These are phyloP conservation scores for Arothron firmamentum DNA, from an alignment of 2,113 vertebrate species.

Conservation along the genomic window DNA sequence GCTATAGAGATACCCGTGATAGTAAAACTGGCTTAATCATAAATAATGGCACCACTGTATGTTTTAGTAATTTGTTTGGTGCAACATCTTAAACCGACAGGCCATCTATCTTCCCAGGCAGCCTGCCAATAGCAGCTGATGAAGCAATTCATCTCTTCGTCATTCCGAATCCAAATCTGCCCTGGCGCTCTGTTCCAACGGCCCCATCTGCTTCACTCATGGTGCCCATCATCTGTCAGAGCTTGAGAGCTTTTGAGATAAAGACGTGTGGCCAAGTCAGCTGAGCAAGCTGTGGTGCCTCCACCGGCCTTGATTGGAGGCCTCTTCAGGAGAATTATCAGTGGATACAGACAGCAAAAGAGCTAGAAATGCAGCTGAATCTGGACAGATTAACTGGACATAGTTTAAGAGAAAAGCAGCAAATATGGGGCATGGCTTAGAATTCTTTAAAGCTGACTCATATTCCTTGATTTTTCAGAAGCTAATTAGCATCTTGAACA, in stretches of 20 bases:
- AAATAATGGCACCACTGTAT: constrained; percentile 4
- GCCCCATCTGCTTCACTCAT: constrained; percentile 5
- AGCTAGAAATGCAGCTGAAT: too few relatives aligned
- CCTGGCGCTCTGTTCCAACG: not conserved
- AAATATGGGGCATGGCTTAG: too few relatives aligned
- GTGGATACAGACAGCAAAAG: too few relatives aligned
- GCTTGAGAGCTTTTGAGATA: not conserved
- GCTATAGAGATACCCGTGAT: constrained; percentile 4
- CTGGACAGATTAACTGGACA: too few relatives aligned
- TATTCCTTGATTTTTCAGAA: too few relatives aligned
- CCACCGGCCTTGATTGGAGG: too few relatives aligned
- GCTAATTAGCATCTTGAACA: too few relatives aligned
- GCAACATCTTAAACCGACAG: constrained; percentile 6
- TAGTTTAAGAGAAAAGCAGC: too few relatives aligned
- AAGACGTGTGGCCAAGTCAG: too few relatives aligned
- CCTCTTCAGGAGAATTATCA: too few relatives aligned
- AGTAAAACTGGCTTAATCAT: not conserved
- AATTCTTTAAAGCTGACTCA: too few relatives aligned
- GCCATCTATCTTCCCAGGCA: not conserved
- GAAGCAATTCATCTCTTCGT: constrained; percentile 25
- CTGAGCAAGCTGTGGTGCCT: too few relatives aligned
- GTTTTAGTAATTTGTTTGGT: not conserved
- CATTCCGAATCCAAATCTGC: constrained; percentile 5
- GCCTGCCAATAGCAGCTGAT: constrained; percentile 29
- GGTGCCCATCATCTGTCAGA: not conserved